A percentile compares a stretch with the other conserved stretches of the same genome.
These are phyloP conservation scores for Salticus scenicus DNA, from an alignment of 2,888 invertebrate species.

Conservation along the genomic window DNA sequence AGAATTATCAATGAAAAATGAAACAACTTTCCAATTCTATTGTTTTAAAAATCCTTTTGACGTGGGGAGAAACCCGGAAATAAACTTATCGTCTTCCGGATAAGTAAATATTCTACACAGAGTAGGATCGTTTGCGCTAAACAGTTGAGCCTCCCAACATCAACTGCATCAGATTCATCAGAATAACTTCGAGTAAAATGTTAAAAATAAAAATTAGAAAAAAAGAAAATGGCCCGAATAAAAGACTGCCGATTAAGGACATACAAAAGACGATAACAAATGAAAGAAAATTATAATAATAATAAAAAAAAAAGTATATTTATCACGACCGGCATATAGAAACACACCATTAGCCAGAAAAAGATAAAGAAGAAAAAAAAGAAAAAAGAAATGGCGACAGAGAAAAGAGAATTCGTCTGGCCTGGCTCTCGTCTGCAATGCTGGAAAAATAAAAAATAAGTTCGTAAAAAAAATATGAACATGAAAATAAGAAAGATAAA, in stretches of 20 bases:
- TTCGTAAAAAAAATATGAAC: not conserved
- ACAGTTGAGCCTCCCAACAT: not conserved
- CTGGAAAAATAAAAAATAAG: not conserved
- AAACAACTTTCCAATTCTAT: too few relatives aligned
- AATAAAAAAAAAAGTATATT: conserved; percentile 31
- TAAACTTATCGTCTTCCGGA: not conserved
- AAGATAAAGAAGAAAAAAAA: not conserved
- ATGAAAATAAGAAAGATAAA: conserved; percentile 22
- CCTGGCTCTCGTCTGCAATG: not conserved
- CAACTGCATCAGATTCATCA: conserved; percentile 16
- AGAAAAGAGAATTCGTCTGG: conserved; percentile 13
- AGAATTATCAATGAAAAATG: too few relatives aligned
- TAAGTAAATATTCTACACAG: not conserved
- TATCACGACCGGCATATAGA: conserved; percentile 24
- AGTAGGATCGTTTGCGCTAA: not conserved
- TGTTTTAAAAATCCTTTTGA: too few relatives aligned
- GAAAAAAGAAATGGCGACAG: conserved; percentile 7
- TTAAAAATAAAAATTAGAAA: not conserved
- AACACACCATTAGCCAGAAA: conserved; percentile 30
- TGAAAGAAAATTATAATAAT: too few relatives aligned
- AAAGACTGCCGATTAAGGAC: conserved; percentile 33
- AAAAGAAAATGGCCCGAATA: not conserved
- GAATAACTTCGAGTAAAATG: not conserved
- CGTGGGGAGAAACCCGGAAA: not conserved
- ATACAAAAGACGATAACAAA: conserved; percentile 36